Conservation (phyloP, 2,797 vertebrate species). For the Melanotaenia pygmaea region DNA sequence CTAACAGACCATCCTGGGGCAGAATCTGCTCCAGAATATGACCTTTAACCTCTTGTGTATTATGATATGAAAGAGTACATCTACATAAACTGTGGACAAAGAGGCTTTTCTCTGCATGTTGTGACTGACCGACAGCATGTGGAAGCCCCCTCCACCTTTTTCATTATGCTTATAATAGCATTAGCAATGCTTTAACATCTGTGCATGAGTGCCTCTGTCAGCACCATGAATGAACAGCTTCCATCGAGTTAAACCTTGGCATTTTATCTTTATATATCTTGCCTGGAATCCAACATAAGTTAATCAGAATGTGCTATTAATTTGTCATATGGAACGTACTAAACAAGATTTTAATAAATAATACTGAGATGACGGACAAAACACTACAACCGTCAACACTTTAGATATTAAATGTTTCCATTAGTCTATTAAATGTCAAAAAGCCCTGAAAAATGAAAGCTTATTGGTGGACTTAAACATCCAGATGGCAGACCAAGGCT, state of each 20-base stretch:
- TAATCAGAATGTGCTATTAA: constrained; percentile 46
- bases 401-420: not conserved
- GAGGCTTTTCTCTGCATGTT: constrained; percentile 49
- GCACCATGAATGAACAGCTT: constrained; percentile 47
- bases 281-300: constrained; percentile 49
- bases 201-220: constrained; percentile 65
- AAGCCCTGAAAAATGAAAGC: not conserved
- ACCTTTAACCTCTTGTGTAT: constrained; percentile 31
- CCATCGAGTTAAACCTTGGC: constrained; percentile 52
- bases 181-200: constrained; percentile 53
- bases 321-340: constrained; percentile 13
- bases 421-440: not conserved
- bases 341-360: constrained; percentile 5
- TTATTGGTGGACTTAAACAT: not conserved
- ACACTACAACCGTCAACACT: not conserved
- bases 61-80: constrained; percentile 34
- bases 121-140: constrained; percentile 37
- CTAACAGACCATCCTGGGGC: constrained; percentile 58
- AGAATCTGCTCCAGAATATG: not conserved
- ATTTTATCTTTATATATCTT: constrained; percentile 48
- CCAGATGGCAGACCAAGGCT: not conserved
- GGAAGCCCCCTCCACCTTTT: constrained; percentile 31
- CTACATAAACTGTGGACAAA: constrained; percentile 52
- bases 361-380: not conserved
- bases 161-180: constrained; percentile 55